Percentiles rank a stretch among this genome's conserved stretches.
phyloP scores from a whole-genome alignment of 2,888 invertebrate species.

The Drosophila eohydei region DNA sequence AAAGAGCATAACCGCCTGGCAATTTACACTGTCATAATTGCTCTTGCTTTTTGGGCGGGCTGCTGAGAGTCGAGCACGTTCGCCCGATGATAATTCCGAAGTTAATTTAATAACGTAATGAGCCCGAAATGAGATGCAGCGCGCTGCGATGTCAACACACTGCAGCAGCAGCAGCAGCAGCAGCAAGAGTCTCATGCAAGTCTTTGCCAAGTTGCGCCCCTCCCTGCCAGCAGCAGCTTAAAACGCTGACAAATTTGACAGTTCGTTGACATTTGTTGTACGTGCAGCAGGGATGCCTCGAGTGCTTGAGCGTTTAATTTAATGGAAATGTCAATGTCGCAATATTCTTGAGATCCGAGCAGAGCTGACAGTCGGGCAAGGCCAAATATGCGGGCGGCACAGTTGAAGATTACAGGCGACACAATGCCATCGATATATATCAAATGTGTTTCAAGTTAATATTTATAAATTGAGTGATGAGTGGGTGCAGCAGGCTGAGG shows the following conservation, averaged over 20 bases:
- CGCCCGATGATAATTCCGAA: constrained; percentile 43
- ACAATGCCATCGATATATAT: constrained; percentile 5
- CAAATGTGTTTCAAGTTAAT: not conserved
- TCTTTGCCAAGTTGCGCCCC: not conserved
- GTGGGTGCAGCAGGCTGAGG: not conserved
- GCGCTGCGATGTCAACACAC: constrained; percentile 29
- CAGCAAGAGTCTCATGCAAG: not conserved
- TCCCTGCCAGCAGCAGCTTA: constrained; percentile 20
- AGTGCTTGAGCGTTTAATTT: constrained; percentile 36
- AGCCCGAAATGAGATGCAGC: constrained; percentile 47
- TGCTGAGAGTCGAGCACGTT: constrained; percentile 10
- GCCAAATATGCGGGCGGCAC: constrained; percentile 29
- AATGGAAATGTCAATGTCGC: constrained; percentile 69
- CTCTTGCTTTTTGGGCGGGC: constrained; percentile 1
- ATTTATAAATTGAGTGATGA: not conserved
- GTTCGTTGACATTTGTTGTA: constrained; percentile 65
- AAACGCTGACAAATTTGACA: constrained; percentile 66
- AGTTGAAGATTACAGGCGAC: not conserved
- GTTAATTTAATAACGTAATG: constrained; percentile 69
- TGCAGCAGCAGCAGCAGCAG: constrained; percentile 1
- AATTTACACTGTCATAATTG: constrained; percentile 48
- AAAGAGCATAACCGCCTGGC: constrained; percentile 43
- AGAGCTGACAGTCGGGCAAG: constrained; percentile 27
- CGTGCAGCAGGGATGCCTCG: constrained; percentile 20
- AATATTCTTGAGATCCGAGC: constrained; percentile 41